A percentile compares a stretch with the other conserved stretches of the same genome.
These are phyloP conservation scores for Emberiza fucata DNA, from an alignment of 2,113 vertebrate species.

Conservation along the genomic window DNA sequence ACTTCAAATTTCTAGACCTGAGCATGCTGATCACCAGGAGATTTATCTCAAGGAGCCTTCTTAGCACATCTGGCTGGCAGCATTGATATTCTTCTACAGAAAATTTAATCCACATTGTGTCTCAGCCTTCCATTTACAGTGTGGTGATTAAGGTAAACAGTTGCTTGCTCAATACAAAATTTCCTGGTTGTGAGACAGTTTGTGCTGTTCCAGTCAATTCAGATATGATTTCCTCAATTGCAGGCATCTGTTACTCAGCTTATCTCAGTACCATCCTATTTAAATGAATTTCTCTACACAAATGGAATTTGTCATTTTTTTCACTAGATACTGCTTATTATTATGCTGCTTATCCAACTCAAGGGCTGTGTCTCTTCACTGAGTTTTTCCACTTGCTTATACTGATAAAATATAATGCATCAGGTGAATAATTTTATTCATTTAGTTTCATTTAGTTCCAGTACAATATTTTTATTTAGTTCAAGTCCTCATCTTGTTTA, in stretches of 20 bases:
- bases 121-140: neutral
- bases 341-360: neutral
- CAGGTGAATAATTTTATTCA: neutral
- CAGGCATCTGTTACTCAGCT: neutral
- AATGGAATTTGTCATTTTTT: conserved; percentile 32
- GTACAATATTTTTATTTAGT: neutral
- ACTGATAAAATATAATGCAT: neutral
- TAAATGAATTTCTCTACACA: neutral
- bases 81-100: neutral
- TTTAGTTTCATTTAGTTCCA: neutral
- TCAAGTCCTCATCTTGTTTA: neutral
- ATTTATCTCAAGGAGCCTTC: neutral
- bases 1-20: neutral
- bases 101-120: neutral
- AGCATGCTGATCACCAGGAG: neutral
- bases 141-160: neutral
- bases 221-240: neutral
- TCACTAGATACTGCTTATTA: neutral
- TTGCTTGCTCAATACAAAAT: neutral
- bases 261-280: neutral
- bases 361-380: neutral
- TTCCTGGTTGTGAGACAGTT: neutral
- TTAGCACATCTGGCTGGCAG: neutral
- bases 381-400: neutral
- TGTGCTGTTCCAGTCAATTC: neutral